Base-by-base conservation (phyloP, 2,113 vertebrate species). In the Corynorhinus townsendii region DNA sequence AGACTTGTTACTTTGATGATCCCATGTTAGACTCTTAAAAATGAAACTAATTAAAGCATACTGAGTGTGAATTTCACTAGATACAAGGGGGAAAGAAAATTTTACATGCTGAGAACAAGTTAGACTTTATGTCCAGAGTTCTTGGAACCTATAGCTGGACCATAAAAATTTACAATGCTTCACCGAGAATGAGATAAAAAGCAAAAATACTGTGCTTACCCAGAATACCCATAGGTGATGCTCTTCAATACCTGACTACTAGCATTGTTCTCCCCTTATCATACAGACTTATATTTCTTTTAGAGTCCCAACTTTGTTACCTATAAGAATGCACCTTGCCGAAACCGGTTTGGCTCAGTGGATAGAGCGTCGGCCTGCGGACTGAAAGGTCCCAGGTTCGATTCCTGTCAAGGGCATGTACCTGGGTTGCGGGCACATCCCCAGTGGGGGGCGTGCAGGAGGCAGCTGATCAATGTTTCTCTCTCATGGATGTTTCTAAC, bases 41-140 rank as follows among this genome's bases (percentile, higher is more conserved):
- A 54, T 88, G 33, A 93, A 97, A 91, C 66, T 95, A 96, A 96
- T 95, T 92, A 94, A 30, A 96, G 47, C 16, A 56, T n/a, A 93
- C 24, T 81, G 35, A 87, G 30, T 88, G 68, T 90, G 43, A 96
- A 82, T 94, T 97, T 95, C 62, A 81, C 79, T 71, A 93, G 7
- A 16, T 81, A 75, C 80, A 77, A 95, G 9, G 6, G 19, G 20
- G 14, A 30, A 80, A 91, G 19, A 85, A 93, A 90, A 82, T 19
- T 83, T 66, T 77, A 84, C 47, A 77, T 62, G 71, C 22, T 68
- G 71, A 95, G 52, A 52, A 24, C 12, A 40, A 85, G 59, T 69
- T 86, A 88, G 40, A 86, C 19, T 93, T 88, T 54, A 89, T 47
- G 59, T 80, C 35, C 54, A 86, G 35, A 94, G n/a, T 7, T 79